Percentiles rank a stretch among this genome's conserved stretches.
Conservation (phyloP, 2,888 invertebrate genomes). For the Ellobium chinense region DNA sequence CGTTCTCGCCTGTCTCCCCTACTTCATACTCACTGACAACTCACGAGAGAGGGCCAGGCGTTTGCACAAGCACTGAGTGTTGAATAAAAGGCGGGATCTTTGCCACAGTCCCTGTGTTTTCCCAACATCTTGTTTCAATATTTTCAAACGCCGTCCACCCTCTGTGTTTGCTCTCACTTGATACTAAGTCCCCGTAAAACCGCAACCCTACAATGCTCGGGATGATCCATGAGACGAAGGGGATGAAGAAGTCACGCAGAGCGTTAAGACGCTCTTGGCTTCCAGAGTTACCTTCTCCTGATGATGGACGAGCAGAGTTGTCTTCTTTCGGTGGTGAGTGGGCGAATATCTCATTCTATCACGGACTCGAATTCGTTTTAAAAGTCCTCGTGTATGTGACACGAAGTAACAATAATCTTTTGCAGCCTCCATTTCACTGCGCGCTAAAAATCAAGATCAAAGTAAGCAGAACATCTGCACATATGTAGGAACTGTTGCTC, state of each 20-base stretch:
- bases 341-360: no score
- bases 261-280: neutral
- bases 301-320: neutral
- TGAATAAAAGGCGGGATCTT: neutral
- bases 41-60: no score
- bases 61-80: neutral
- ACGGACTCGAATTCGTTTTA: no score
- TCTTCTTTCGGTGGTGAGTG: no score
- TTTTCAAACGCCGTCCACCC: neutral
- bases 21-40: no score
- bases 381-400: no score
- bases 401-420: no score
- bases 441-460: no score
- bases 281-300: neutral
- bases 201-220: neutral
- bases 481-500: no score
- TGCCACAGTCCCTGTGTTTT: neutral
- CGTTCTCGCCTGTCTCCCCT: neutral
- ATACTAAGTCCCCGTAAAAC: neutral
- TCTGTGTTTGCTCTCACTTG: neutral
- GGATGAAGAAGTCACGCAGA: neutral
- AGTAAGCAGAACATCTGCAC: no score
- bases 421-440: no score
- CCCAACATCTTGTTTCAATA: neutral
- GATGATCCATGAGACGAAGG: neutral